Evolutionary conservation across 1,140 invertebrate species (phyloP).

Genomic region (Popillia japonica): DNA sequence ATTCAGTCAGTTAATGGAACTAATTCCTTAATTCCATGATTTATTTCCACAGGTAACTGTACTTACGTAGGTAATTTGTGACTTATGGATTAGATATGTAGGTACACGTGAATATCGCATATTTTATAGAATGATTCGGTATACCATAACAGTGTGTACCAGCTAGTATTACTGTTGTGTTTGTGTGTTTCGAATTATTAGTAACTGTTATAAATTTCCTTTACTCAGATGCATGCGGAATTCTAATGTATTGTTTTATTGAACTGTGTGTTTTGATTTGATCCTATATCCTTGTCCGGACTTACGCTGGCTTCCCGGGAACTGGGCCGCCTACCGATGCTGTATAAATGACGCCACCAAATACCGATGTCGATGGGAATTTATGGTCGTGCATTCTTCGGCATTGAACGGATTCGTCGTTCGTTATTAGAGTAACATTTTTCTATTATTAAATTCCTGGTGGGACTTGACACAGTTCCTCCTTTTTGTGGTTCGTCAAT

Average conservation of each 20-base stretch:
- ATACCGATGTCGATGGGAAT: conserved; percentile 27
- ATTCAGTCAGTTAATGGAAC: not conserved
- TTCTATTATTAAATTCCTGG: conserved; percentile 33
- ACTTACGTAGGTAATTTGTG: not conserved
- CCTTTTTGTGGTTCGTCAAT: not conserved
- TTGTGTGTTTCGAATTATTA: not conserved
- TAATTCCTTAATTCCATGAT: not conserved
- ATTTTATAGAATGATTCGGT: too few relatives aligned
- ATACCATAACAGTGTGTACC: not conserved
- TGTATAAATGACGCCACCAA: conserved; percentile 15
- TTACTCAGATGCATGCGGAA: not conserved
- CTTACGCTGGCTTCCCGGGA: not conserved
- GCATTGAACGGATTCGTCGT: not conserved
- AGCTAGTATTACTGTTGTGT: not conserved
- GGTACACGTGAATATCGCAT: not conserved
- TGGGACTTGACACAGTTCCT: not conserved
- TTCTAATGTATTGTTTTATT: conserved; percentile 24
- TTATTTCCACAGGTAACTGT: not conserved
- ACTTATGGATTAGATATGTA: too few relatives aligned
- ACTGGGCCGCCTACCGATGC: not conserved
- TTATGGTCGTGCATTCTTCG: conserved; percentile 23
- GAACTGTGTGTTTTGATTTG: conserved; percentile 24
- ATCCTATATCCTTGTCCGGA: conserved; percentile 13
- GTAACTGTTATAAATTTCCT: not conserved
- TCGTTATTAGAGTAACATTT: conserved; percentile 32